These are phyloP conservation scores for Thunnus maccoyii DNA, from an alignment of 2,113 vertebrate species.

Conservation along the genomic window DNA sequence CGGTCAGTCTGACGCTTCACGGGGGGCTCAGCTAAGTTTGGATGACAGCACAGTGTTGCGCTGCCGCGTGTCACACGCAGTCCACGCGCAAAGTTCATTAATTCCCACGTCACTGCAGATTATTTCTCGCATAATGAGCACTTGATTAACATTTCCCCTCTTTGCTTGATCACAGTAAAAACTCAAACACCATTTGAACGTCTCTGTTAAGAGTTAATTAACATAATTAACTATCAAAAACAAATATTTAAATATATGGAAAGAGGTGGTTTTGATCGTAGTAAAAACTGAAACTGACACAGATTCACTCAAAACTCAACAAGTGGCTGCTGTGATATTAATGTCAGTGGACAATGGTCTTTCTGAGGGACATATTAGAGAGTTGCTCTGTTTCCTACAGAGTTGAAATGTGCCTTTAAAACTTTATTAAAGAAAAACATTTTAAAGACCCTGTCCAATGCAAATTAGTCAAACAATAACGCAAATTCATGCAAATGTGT, in stretches of 20 bases:
- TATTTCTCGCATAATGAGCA: slow-evolving; percentile 36
- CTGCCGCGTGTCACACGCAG: slow-evolving; percentile 39
- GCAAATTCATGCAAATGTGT: background rate
- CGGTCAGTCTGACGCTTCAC: slow-evolving; percentile 40
- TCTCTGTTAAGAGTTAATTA: background rate
- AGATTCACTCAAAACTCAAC: slow-evolving; percentile 8
- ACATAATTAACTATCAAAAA: no score
- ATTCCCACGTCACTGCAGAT: slow-evolving; percentile 59
- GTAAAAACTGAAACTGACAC: background rate
- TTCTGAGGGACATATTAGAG: background rate
- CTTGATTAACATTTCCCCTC: slow-evolving; percentile 10
- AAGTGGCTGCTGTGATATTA: slow-evolving; percentile 33
- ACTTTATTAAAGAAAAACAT: background rate
- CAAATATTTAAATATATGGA: no score
- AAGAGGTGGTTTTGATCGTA: background rate
- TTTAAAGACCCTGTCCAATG: background rate
- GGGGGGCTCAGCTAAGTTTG: slow-evolving; percentile 53
- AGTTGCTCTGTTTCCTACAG: background rate
- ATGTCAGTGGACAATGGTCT: slow-evolving; percentile 10
- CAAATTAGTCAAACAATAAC: background rate
- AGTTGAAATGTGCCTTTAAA: background rate
- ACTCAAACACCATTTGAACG: background rate
- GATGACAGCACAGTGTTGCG: slow-evolving; percentile 48
- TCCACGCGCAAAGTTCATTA: slow-evolving; percentile 53
- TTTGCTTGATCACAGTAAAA: background rate